Conservation (phyloP, 2,113 vertebrate genomes). For the Myiozetetes cayanensis region DNA sequence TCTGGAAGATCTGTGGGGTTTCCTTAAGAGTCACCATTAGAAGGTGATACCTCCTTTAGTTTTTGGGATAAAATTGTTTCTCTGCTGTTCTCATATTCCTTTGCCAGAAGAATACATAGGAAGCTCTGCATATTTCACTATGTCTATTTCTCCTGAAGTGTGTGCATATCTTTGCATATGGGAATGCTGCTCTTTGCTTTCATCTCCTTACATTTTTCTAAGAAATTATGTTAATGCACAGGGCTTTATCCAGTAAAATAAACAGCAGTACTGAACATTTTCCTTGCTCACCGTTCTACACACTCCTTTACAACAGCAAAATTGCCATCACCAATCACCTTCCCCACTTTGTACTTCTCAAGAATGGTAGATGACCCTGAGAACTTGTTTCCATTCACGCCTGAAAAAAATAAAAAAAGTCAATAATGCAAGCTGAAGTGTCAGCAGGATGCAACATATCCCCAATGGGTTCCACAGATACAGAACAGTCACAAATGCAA, state of each 20-base stretch:
- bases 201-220: not conserved
- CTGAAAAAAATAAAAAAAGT: constrained; percentile 16
- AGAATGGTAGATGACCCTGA: constrained; percentile 77
- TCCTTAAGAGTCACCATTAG: not conserved
- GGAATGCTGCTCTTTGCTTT: not conserved
- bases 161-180: not conserved
- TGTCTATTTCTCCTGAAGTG: not conserved
- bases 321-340: constrained; percentile 97
- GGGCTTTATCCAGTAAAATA: not conserved
- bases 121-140: not conserved
- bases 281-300: constrained; percentile 82
- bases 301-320: constrained; percentile 98
- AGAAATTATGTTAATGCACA: not conserved
- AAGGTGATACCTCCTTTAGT: not conserved
- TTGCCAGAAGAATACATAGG: not conserved
- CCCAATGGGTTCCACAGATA: not conserved
- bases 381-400: constrained; percentile 89
- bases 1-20: not conserved
- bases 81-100: not conserved
- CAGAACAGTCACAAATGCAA: not conserved
- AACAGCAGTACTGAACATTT: not conserved
- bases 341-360: constrained; percentile 93
- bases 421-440: not conserved
- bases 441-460: not conserved
- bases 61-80: not conserved